Percentiles rank a stretch among this genome's conserved stretches.
Evolutionary conservation across 2,888 invertebrate genomes (phyloP).

Genomic region (Cetonia aurata): DNA sequence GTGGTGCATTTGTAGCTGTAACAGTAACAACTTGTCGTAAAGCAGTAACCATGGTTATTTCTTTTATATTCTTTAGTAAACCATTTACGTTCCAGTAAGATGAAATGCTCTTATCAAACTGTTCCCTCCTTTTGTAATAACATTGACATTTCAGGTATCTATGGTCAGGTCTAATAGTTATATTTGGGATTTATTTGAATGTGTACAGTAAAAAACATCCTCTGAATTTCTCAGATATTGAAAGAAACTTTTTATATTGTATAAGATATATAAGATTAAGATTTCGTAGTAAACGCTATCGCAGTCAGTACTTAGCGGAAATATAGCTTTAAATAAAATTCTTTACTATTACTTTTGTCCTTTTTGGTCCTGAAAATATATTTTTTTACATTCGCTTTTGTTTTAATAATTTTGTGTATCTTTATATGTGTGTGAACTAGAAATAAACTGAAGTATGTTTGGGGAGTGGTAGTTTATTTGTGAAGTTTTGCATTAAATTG

Average conservation of each 20-base stretch:
- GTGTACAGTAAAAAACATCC: slow-evolving; percentile 85
- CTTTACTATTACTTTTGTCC: too few relatives aligned
- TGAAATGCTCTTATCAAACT: slow-evolving; percentile 23
- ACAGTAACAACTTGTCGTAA: slow-evolving; percentile 93
- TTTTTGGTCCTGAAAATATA: too few relatives aligned
- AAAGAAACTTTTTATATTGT: slow-evolving; percentile 57
- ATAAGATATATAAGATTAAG: slow-evolving; percentile 66
- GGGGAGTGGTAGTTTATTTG: too few relatives aligned
- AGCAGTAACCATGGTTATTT: slow-evolving; percentile 91
- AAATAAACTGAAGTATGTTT: too few relatives aligned
- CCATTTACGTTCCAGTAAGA: slow-evolving; percentile 86
- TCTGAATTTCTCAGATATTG: slow-evolving; percentile 59
- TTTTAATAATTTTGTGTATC: too few relatives aligned
- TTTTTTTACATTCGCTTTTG: too few relatives aligned
- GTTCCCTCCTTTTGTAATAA: slow-evolving; percentile 12
- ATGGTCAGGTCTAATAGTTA: slow-evolving; percentile 91
- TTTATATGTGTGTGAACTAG: too few relatives aligned
- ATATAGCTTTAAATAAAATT: slow-evolving; percentile 28
- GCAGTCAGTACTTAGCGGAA: slow-evolving; percentile 44
- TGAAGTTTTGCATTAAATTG: not conserved
- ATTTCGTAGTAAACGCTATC: slow-evolving; percentile 43
- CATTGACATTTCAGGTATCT: slow-evolving; percentile 76
- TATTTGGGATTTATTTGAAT: slow-evolving; percentile 94
- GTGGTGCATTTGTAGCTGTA: slow-evolving; percentile 93
- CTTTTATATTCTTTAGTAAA: slow-evolving; percentile 94